Evolutionary conservation across 1,140 invertebrate genomes (phyloP).

Genomic region (Heliothis subflexa): DNA sequence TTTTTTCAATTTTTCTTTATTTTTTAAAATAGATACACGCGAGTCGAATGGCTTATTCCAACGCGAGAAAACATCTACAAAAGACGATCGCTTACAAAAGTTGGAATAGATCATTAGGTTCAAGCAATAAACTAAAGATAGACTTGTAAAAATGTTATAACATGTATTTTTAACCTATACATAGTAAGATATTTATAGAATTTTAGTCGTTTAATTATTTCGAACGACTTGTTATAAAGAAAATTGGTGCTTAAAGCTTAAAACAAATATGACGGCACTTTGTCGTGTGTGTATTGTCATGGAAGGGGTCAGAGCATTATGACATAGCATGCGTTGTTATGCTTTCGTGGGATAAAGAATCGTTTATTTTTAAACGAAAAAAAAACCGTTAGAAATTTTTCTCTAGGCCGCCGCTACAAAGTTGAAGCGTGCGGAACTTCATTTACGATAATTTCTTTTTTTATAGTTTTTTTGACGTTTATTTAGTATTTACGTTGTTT

Average conservation of each 20-base stretch:
- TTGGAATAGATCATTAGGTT: slow-evolving; percentile 69
- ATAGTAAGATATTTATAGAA: slow-evolving; percentile 87
- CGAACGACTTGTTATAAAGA: slow-evolving; percentile 86
- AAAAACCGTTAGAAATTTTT: slow-evolving; percentile 36
- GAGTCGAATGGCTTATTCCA: slow-evolving; percentile 68
- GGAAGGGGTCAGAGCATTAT: slow-evolving; percentile 78
- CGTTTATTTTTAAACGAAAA: slow-evolving; percentile 56
- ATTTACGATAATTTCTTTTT: slow-evolving; percentile 5
- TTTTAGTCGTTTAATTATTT: slow-evolving; percentile 87
- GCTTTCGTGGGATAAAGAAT: slow-evolving; percentile 67
- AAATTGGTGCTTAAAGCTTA: slow-evolving; percentile 87
- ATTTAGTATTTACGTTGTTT: slow-evolving; percentile 12
- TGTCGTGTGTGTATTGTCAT: slow-evolving; percentile 82
- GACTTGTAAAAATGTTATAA: slow-evolving; percentile 86
- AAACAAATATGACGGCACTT: slow-evolving; percentile 78
- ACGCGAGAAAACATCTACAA: neutral
- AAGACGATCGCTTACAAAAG: slow-evolving; percentile 14
- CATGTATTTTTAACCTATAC: slow-evolving; percentile 86
- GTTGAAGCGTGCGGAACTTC: slow-evolving; percentile 51
- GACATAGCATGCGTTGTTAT: slow-evolving; percentile 86
- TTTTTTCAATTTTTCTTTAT: slow-evolving; percentile 51
- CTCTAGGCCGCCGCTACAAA: slow-evolving; percentile 45
- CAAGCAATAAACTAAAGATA: slow-evolving; percentile 67
- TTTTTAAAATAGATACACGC: slow-evolving; percentile 52
- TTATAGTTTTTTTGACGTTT: slow-evolving; percentile 11